A percentile compares a stretch with the other conserved stretches of the same genome.
Conservation (phyloP, 2,113 vertebrate genomes). For the Ictalurus punctatus region DNA sequence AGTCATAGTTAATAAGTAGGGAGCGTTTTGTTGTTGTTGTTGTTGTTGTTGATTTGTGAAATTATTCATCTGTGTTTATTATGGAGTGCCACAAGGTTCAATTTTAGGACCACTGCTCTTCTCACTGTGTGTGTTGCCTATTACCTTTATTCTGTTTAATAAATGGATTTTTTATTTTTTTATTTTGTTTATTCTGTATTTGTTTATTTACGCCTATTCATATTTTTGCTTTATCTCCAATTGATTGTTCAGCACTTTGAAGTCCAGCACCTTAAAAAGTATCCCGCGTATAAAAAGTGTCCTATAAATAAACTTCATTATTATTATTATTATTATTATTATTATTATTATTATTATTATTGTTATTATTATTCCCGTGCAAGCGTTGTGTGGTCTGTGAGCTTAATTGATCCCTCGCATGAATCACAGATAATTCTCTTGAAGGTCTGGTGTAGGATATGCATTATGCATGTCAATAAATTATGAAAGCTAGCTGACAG, state of each 20-base stretch:
- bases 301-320: neutral
- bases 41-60: neutral
- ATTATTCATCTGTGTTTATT: neutral
- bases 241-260: neutral
- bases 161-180: neutral
- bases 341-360: neutral
- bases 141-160: neutral
- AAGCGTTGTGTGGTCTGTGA: neutral
- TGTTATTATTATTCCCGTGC: neutral
- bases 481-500: neutral
- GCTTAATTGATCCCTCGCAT: neutral
- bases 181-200: neutral
- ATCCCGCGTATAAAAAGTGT: neutral
- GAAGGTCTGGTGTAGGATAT: neutral
- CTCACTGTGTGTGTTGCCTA: neutral
- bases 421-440: neutral
- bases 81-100: neutral
- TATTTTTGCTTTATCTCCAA: neutral
- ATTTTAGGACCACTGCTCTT: neutral
- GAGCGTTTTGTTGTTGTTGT: neutral
- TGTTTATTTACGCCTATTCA: neutral
- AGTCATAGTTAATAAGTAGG: neutral
- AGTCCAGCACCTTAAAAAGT: neutral
- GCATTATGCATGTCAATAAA: neutral
- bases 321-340: neutral